Conservation (phyloP, 2,113 vertebrate genomes). For the Phylloscopus trochiloides region DNA sequence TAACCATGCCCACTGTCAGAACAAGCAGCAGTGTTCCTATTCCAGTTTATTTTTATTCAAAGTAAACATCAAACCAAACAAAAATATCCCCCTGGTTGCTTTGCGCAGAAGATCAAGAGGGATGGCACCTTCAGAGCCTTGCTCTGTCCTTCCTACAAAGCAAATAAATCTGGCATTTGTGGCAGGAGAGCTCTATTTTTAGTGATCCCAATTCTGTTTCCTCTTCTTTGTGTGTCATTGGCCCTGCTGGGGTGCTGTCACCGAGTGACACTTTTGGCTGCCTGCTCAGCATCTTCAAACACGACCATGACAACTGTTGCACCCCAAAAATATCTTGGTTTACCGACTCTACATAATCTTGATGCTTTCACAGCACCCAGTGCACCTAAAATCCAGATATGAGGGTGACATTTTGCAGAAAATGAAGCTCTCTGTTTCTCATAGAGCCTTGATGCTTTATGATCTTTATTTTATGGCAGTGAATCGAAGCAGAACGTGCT, state of each 20-base stretch:
- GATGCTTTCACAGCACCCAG: background rate
- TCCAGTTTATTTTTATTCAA: background rate
- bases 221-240: background rate
- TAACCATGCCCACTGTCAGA: background rate
- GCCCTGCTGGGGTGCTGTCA: background rate
- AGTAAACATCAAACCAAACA: background rate
- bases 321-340: background rate
- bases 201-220: background rate
- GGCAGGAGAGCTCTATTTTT: background rate
- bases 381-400: background rate
- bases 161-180: background rate
- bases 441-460: background rate
- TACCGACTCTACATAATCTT: fast-evolving
- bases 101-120: background rate
- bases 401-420: background rate
- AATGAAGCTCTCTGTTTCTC: background rate
- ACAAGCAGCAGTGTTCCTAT: background rate
- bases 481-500: background rate
- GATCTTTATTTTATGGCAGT: background rate
- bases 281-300: background rate
- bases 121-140: background rate
- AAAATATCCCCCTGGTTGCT: background rate
- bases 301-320: background rate
- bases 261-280: background rate
- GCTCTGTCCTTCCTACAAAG: background rate